A percentile compares a stretch with the other conserved stretches of the same genome.
Evolutionary conservation across 2,113 vertebrate species (phyloP).

Genomic region (Elaphurus davidianus): DNA sequence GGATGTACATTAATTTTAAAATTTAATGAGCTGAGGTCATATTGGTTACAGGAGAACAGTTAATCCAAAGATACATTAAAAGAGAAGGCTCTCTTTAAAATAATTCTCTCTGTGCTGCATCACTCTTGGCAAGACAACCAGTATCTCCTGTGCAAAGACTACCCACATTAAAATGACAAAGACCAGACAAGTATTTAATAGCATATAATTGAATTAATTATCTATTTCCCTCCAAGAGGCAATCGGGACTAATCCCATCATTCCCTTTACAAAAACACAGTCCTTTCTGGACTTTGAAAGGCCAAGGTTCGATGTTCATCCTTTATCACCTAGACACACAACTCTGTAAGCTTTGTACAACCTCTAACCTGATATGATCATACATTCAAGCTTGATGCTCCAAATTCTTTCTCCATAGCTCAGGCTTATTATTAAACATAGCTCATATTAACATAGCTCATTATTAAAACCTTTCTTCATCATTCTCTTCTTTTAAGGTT

Average conservation of each 20-base stretch:
- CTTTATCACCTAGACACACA: background rate
- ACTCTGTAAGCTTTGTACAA: background rate
- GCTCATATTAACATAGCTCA: background rate
- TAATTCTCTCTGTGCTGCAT: background rate
- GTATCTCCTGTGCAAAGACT: background rate
- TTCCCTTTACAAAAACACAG: background rate
- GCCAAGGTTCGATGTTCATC: background rate
- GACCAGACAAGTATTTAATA: background rate
- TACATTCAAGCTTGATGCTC: background rate
- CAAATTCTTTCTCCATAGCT: background rate
- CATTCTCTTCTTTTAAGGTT: background rate
- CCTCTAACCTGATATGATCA: background rate
- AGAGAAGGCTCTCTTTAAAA: background rate
- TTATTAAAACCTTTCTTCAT: background rate
- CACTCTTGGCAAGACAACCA: background rate
- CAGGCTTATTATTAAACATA: background rate
- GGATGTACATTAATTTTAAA: slow-evolving; percentile 46
- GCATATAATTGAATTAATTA: background rate
- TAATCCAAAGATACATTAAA: background rate
- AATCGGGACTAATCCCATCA: background rate
- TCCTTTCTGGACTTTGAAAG: background rate
- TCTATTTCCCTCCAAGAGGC: background rate
- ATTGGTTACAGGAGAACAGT: background rate
- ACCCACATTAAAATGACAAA: background rate
- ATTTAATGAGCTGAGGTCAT: slow-evolving; percentile 40